phyloP scores from a whole-genome alignment of 2,797 vertebrate genomes.

The Scarus forsteni region DNA sequence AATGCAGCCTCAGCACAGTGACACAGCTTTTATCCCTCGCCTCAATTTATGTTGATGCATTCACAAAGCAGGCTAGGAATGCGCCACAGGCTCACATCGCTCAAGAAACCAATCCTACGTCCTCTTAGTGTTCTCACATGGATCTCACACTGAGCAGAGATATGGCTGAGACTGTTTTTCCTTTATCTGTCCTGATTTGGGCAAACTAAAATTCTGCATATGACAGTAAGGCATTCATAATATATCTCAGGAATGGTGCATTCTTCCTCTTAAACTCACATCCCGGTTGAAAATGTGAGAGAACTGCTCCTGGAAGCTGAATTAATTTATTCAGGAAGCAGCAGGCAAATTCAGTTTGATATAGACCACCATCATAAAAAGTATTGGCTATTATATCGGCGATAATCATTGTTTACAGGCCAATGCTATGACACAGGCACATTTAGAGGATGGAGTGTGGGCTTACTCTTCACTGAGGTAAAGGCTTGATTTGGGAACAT shows the following conservation, averaged over 20 bases:
- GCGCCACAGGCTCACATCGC: conserved; percentile 55
- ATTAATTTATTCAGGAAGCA: background rate
- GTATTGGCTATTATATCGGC: background rate
- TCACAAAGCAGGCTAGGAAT: conserved; percentile 66
- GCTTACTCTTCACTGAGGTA: background rate
- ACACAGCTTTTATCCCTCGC: conserved; percentile 70
- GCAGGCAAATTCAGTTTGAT: background rate
- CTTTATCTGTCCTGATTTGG: conserved; percentile 21
- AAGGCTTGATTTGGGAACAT: conserved; percentile 4
- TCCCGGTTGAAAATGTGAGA: conserved; percentile 25
- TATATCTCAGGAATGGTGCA: conserved; percentile 22
- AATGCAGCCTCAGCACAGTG: conserved; percentile 63
- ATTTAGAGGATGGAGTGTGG: background rate
- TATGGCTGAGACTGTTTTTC: conserved; percentile 15
- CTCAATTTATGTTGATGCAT: conserved; percentile 71
- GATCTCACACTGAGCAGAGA: conserved; percentile 28
- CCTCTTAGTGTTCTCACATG: conserved; percentile 34
- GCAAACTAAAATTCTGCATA: conserved; percentile 40
- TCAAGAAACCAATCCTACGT: conserved; percentile 67
- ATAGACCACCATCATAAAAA: background rate
- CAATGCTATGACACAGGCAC: background rate
- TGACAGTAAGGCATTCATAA: conserved; percentile 35
- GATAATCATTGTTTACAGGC: background rate
- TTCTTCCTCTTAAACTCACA: background rate
- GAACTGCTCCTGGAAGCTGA: conserved; percentile 6